A percentile compares a stretch with the other conserved stretches of the same genome.
Evolutionary conservation across 2,113 vertebrate genomes (phyloP).

Genomic region (Rafetus swinhoei): DNA sequence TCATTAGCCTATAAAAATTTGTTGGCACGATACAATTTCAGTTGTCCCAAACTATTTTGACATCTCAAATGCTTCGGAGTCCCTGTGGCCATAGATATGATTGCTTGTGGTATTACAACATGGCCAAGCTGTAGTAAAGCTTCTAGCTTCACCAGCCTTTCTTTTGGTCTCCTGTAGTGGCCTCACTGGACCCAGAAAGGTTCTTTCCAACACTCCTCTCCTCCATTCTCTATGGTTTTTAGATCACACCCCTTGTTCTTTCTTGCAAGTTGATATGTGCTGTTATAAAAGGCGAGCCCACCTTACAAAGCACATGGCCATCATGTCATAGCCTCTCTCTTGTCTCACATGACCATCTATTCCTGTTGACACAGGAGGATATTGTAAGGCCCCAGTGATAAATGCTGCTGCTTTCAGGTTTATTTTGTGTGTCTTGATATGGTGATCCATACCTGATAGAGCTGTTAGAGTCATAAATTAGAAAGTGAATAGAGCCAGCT

Average conservation of each 20-base stretch:
- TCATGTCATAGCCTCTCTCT: accelerated
- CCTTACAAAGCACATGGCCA: not conserved
- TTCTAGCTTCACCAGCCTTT: not conserved
- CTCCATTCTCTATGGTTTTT: not conserved
- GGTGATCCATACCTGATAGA: not conserved
- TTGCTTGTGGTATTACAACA: not conserved
- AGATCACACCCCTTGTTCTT: not conserved
- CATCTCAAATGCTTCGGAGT: not conserved
- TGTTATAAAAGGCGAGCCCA: not conserved
- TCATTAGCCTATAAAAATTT: not conserved
- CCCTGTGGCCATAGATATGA: not conserved
- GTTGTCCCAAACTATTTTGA: not conserved
- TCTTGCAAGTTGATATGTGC: not conserved
- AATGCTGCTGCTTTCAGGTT: not conserved
- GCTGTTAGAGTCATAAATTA: not conserved
- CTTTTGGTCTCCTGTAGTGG: not conserved
- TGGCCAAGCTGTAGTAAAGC: not conserved
- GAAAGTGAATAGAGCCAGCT: not conserved
- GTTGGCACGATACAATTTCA: not conserved
- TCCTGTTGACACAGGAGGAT: not conserved
- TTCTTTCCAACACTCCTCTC: not conserved
- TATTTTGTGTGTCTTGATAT: not conserved
- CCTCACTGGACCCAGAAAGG: not conserved
- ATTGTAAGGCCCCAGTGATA: not conserved
- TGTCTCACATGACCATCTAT: not conserved